Evolutionary conservation across 2,797 vertebrate genomes (phyloP).

Genomic region (Lerista edwardsae): DNA sequence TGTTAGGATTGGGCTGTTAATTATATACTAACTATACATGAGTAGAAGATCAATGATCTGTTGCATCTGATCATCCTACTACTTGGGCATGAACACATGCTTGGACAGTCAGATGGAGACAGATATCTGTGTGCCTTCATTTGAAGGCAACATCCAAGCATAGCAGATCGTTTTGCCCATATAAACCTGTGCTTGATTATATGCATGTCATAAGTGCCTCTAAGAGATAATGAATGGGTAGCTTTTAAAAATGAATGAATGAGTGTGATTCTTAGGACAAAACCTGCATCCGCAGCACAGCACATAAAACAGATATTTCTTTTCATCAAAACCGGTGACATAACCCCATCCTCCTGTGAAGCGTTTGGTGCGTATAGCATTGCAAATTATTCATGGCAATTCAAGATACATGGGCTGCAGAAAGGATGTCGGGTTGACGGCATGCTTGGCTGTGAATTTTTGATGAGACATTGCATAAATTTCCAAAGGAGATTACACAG

Average conservation of each 20-base stretch:
- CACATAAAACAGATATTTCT: neutral
- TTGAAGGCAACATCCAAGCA: neutral
- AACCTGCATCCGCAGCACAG: neutral
- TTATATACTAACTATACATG: too few species aligned
- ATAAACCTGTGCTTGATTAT: neutral
- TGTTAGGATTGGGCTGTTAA: too few species aligned
- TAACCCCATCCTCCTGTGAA: neutral
- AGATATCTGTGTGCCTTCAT: neutral
- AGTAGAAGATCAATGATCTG: neutral
- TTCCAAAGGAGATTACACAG: constrained; percentile 28
- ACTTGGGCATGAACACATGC: neutral
- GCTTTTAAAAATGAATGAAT: neutral
- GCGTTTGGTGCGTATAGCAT: neutral
- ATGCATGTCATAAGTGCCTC: neutral
- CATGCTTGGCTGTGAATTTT: constrained; percentile 33
- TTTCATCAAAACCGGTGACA: neutral
- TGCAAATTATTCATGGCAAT: constrained; percentile 15
- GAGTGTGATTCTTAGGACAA: constrained; percentile 19
- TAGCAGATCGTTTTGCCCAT: neutral
- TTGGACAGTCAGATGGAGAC: neutral
- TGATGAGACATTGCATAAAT: constrained; percentile 38
- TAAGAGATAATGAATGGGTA: neutral
- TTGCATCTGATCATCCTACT: neutral
- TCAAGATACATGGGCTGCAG: constrained; percentile 2
- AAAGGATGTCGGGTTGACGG: constrained; percentile 14